Evolutionary conservation across 2,888 invertebrate genomes (phyloP).

Genomic region (Bellardia pandia): DNA sequence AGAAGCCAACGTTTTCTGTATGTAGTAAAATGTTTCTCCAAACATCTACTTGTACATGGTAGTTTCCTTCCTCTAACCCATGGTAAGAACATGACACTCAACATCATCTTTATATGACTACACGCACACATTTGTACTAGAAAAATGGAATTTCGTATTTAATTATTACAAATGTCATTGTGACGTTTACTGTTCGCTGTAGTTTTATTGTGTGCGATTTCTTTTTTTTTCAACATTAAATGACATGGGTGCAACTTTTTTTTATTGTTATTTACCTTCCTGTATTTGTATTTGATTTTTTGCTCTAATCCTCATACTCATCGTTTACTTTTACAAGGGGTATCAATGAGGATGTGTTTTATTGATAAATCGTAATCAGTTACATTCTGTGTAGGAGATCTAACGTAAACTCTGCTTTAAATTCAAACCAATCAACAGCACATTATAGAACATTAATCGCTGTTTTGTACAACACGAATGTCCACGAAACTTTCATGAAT

Average conservation of each 20-base stretch:
- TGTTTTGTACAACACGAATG: no score
- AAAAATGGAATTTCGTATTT: slow-evolving; percentile 67
- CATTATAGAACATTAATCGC: no score
- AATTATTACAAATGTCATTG: slow-evolving; percentile 77
- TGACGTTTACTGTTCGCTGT: slow-evolving; percentile 55
- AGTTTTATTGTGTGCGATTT: slow-evolving; percentile 48
- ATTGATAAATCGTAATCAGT: no score
- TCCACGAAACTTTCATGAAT: no score
- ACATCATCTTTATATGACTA: not conserved
- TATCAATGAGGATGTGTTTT: not conserved
- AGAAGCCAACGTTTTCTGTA: slow-evolving; percentile 4
- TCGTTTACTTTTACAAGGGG: not conserved
- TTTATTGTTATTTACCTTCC: slow-evolving; percentile 65
- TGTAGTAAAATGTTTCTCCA: slow-evolving; percentile 13
- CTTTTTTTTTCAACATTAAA: slow-evolving; percentile 18
- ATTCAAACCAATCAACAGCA: no score
- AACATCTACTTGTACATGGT: not conserved
- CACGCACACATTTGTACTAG: not conserved
- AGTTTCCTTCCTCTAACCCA: slow-evolving; percentile 30
- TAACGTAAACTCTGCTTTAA: no score
- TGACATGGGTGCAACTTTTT: slow-evolving; percentile 55
- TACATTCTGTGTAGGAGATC: no score
- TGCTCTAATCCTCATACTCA: not conserved
- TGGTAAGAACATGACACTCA: not conserved
- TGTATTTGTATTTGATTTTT: slow-evolving; percentile 1